phyloP scores from a whole-genome alignment of 2,888 invertebrate species.

The Trisateles emortualis region DNA sequence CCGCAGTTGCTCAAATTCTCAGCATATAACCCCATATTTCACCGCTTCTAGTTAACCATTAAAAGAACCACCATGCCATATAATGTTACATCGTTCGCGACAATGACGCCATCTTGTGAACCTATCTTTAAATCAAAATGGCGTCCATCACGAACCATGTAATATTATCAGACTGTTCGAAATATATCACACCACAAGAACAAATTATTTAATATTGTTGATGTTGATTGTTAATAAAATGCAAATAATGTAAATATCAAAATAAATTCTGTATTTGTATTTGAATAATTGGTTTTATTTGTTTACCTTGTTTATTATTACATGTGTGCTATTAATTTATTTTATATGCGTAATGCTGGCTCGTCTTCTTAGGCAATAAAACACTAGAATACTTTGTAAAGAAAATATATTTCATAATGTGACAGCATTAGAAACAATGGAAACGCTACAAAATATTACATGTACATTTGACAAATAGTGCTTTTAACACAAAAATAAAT shows the following conservation, averaged over 20 bases:
- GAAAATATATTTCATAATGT: slow-evolving; percentile 56
- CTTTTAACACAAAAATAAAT: slow-evolving; percentile 24
- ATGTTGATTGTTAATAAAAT: slow-evolving; percentile 93
- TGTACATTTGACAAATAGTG: slow-evolving; percentile 42
- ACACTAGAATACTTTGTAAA: slow-evolving; percentile 33
- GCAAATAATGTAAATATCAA: slow-evolving; percentile 92
- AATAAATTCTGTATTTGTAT: slow-evolving; percentile 91
- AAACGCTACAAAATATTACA: slow-evolving; percentile 33
- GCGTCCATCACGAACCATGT: slow-evolving; percentile 63
- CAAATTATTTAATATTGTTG: slow-evolving; percentile 90
- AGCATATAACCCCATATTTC: slow-evolving; percentile 68
- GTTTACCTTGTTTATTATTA: background rate
- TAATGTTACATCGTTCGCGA: slow-evolving; percentile 72
- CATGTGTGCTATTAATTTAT: background rate
- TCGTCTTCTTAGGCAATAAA: slow-evolving; percentile 29
- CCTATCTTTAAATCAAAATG: slow-evolving; percentile 56
- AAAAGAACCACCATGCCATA: slow-evolving; percentile 67
- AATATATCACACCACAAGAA: slow-evolving; percentile 84
- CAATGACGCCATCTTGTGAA: slow-evolving; percentile 54
- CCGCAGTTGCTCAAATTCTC: slow-evolving; percentile 81
- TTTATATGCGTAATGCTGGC: background rate
- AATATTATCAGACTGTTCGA: slow-evolving; percentile 79
- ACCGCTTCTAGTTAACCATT: slow-evolving; percentile 79
- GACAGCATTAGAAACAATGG: slow-evolving; percentile 34
- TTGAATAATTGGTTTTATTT: slow-evolving; percentile 82